Evolutionary conservation across 1,140 invertebrate genomes (phyloP).

Genomic region (Drosophila triauraria): DNA sequence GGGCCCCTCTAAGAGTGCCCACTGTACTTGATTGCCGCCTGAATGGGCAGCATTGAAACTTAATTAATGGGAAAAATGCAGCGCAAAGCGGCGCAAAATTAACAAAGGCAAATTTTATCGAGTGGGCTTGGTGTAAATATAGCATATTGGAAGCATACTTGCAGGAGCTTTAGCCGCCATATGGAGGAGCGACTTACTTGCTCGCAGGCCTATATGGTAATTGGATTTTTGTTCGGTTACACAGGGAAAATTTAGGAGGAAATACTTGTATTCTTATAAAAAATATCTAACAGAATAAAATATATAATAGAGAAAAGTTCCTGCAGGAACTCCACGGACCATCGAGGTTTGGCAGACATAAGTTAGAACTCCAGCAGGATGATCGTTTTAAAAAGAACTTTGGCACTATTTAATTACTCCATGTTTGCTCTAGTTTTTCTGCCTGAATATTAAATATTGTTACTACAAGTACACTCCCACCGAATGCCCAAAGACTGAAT

Average conservation of each 20-base stretch:
- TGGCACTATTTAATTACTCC: background rate
- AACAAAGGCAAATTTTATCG: conserved; percentile 36
- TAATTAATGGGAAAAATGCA: conserved; percentile 51
- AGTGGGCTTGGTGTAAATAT: conserved; percentile 36
- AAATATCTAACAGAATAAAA: too few relatives aligned
- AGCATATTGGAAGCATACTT: conserved; percentile 42
- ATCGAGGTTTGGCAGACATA: too few relatives aligned
- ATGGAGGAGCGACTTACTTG: conserved; percentile 41
- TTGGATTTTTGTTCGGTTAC: background rate
- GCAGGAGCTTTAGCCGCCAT: conserved; percentile 25
- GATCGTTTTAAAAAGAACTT: too few relatives aligned
- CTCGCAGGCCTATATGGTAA: background rate
- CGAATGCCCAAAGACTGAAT: conserved; percentile 43
- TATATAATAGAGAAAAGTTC: too few relatives aligned
- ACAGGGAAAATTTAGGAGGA: background rate
- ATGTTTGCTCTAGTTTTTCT: background rate
- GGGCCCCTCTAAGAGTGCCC: background rate
- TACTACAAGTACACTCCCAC: background rate
- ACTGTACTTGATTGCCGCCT: conserved; percentile 51
- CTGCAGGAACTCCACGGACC: too few relatives aligned
- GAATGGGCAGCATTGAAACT: conserved; percentile 46
- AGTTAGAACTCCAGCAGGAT: too few relatives aligned
- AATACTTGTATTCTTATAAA: too few relatives aligned
- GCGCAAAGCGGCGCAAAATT: conserved; percentile 19
- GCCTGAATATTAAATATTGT: conserved; percentile 1